These are phyloP conservation scores for Tachysurus fulvidraco DNA, from an alignment of 2,113 vertebrate genomes.

Conservation along the genomic window DNA sequence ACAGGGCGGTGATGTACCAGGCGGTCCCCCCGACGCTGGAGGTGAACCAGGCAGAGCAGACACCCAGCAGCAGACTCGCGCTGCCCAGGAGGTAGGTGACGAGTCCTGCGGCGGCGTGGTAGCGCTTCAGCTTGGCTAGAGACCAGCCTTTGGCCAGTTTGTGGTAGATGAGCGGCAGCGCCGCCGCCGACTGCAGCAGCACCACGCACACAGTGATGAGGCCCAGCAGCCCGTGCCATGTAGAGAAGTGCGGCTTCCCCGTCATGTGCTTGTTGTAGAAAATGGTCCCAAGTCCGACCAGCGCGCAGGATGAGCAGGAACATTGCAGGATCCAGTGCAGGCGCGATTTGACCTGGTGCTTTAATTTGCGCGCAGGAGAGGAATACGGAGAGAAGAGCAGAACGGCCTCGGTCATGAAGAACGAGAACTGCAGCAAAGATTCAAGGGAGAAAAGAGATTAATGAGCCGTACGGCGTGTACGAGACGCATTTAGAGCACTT, in stretches of 20 bases:
- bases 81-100: constrained; percentile 86
- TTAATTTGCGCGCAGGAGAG: constrained; percentile 76
- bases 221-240: constrained; percentile 87
- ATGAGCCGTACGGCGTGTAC: background rate
- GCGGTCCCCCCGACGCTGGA: constrained; percentile 66
- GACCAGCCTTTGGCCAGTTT: constrained; percentile 88
- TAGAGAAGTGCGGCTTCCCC: constrained; percentile 84
- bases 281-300: constrained; percentile 81
- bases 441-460: background rate
- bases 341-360: constrained; percentile 84
- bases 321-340: constrained; percentile 88
- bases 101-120: constrained; percentile 87
- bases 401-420: constrained; percentile 93
- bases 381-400: constrained; percentile 88
- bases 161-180: constrained; percentile 81
- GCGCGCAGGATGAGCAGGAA: constrained; percentile 77
- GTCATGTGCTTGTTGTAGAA: constrained; percentile 86
- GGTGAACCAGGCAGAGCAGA: constrained; percentile 89
- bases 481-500: background rate
- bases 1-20: constrained; percentile 86
- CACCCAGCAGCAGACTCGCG: constrained; percentile 83
- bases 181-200: constrained; percentile 77
- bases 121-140: constrained; percentile 88
- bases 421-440: constrained; percentile 79
- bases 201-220: constrained; percentile 78